Evolutionary conservation across 2,888 invertebrate genomes (phyloP).

Genomic region (Gymnoscelis rufifasciata): DNA sequence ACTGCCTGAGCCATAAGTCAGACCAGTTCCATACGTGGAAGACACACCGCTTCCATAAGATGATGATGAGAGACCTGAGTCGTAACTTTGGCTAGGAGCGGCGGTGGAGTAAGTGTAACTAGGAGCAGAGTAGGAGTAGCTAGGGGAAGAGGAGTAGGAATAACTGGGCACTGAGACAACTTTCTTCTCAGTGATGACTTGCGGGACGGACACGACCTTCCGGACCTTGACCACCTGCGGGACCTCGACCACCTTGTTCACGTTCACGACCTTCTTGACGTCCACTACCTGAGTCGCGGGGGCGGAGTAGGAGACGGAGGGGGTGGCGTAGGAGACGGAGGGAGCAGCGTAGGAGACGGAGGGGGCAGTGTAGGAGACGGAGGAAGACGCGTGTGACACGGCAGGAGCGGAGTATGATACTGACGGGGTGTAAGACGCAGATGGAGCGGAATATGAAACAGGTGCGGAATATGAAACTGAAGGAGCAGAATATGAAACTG

Average conservation of each 20-base stretch:
- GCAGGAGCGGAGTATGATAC: no score
- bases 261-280: slow-evolving; percentile 43
- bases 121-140: slow-evolving; percentile 14
- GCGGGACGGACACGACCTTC: slow-evolving; percentile 50
- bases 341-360: slow-evolving; percentile 13
- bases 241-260: slow-evolving; percentile 41
- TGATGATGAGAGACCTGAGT: not conserved
- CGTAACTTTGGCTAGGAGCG: slow-evolving; percentile 12
- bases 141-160: slow-evolving; percentile 18
- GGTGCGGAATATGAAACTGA: slow-evolving; percentile 11
- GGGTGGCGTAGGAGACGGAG: slow-evolving; percentile 10
- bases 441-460: no score
- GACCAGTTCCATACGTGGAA: slow-evolving; percentile 15
- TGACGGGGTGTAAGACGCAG: no score
- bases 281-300: slow-evolving; percentile 29
- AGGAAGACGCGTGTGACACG: no score
- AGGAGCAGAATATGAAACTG: slow-evolving; percentile 5
- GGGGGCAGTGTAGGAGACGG: no score
- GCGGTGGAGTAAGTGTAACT: slow-evolving; percentile 20
- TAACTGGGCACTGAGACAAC: slow-evolving; percentile 38
- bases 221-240: slow-evolving; percentile 43
- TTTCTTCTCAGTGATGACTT: slow-evolving; percentile 49
- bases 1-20: slow-evolving; percentile 19
- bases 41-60: slow-evolving; percentile 14
- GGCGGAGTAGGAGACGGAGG: slow-evolving; percentile 16